A percentile compares a stretch with the other conserved stretches of the same genome.
phyloP scores from a whole-genome alignment of 2,888 invertebrate genomes.

The Dromius quadrimaculatus region DNA sequence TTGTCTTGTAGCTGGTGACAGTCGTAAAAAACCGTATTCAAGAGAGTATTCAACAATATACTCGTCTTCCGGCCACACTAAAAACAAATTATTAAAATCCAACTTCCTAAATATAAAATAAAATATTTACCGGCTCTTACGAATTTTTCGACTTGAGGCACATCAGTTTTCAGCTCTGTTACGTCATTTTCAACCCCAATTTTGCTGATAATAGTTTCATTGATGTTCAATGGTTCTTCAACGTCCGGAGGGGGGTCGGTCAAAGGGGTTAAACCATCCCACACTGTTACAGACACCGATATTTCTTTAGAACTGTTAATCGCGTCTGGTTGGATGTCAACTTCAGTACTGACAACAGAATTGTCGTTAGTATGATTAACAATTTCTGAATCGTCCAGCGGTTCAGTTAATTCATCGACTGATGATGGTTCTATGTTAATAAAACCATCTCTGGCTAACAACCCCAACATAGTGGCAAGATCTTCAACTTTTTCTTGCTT shows the following conservation, averaged over 20 bases:
- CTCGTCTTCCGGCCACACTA: conserved; percentile 84
- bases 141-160: conserved; percentile 72
- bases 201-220: conserved; percentile 50
- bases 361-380: conserved; percentile 56
- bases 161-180: conserved; percentile 64
- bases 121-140: conserved; percentile 69
- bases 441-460: conserved; percentile 77
- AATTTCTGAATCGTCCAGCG: conserved; percentile 56
- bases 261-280: conserved; percentile 60
- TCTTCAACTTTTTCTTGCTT: conserved; percentile 75
- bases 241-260: conserved; percentile 54
- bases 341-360: conserved; percentile 35
- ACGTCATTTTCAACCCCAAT: conserved; percentile 41
- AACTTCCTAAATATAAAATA: not conserved
- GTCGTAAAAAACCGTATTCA: conserved; percentile 94
- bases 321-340: conserved; percentile 54
- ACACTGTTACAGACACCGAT: conserved; percentile 61
- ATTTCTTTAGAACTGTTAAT: conserved; percentile 53
- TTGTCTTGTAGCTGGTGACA: conserved; percentile 88
- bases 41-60: conserved; percentile 98
- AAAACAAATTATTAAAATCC: conserved; percentile 53
- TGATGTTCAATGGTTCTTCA: conserved; percentile 48
- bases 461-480: conserved; percentile 73
- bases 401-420: conserved; percentile 69
- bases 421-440: conserved; percentile 78